Evolutionary conservation across 2,797 vertebrate species (phyloP), one percentile per base, ranked within the genome.

Genomic region (Coregonus suidteri): DNA sequence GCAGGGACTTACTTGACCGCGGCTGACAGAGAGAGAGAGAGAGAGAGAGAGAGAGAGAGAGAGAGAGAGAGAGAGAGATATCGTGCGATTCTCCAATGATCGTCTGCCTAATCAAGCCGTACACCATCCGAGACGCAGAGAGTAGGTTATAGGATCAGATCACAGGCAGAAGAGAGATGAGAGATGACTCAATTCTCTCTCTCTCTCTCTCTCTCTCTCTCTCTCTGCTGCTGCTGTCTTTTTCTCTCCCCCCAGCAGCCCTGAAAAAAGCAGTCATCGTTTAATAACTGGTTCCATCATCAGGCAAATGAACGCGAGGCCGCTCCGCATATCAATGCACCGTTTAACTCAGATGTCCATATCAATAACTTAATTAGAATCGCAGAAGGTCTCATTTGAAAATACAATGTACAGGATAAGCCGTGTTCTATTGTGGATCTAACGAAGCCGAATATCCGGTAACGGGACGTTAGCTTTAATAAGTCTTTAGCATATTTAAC

Each of bases 401-500:
- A 85, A 83, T 86, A 89, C 88, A 90, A 89, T 90, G 91, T 87
- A 81, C 88, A 88, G 89, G 86, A 90, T 87, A 86, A 91, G 89
- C 90, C 83, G 64, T 13, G 83, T 83, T 87, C 82, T 81, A 79
- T 79, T 56, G 64, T 83, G 86, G 56, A 82, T 85, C 84, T 87
- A 87, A 88, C 75, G 74, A 83, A 67, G 84, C 73, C 6, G 79
- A 85, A 89, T 90, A 84, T 91, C 82, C 81, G 85, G 3, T 25
- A 78, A 80, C 84, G 81, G 82, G 83, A 85, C 85, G 79, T 84
- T 62, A 64, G 75, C 75, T 80, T 84, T 86, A 87, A 86, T 85
- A 82, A 90, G 87, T 92, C 90, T 87, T 93, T 89, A 90, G 88
- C 88, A 90, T 91, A 92, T 92, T 94, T 93, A 92, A 93, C 87